Conservation (phyloP, 2,888 invertebrate genomes). For the Acrocyrtus sp. region DNA sequence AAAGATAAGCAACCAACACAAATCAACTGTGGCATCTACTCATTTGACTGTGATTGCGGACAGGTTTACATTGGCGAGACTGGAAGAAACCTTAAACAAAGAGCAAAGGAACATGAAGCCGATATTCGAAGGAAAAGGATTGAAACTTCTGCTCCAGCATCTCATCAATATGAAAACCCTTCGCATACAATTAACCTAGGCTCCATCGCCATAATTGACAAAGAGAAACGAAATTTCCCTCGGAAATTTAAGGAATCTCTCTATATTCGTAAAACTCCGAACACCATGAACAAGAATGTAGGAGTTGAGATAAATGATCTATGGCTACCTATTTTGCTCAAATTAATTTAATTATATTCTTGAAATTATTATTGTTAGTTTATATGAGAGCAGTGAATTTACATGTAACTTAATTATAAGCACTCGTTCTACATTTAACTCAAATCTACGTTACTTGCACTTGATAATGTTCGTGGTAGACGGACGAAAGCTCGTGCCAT, state of each 20-base stretch:
- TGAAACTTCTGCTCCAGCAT: background rate
- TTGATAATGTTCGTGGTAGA: too few relatives aligned
- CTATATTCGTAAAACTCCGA: background rate
- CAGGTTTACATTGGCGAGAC: background rate
- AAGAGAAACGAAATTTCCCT: background rate
- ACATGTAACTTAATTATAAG: too few relatives aligned
- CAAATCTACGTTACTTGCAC: too few relatives aligned
- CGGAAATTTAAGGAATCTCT: too few relatives aligned
- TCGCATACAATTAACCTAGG: background rate
- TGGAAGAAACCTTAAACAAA: background rate
- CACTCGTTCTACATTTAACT: too few relatives aligned
- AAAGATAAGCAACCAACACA: background rate
- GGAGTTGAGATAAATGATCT: background rate
- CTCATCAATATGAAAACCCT: background rate
- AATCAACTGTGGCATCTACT: background rate
- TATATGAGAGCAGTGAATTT: too few relatives aligned
- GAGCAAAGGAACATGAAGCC: background rate
- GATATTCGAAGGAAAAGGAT: background rate
- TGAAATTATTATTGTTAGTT: too few relatives aligned
- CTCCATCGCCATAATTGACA: constrained; percentile 1
- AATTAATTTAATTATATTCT: too few relatives aligned
- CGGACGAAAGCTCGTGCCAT: too few relatives aligned
- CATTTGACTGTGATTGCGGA: background rate
- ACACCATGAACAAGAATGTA: background rate
- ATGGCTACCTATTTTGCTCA: too few relatives aligned